Evolutionary conservation across 1,140 invertebrate species (phyloP), one percentile per base, ranked within the genome.

Genomic region (Nasonia giraulti): DNA sequence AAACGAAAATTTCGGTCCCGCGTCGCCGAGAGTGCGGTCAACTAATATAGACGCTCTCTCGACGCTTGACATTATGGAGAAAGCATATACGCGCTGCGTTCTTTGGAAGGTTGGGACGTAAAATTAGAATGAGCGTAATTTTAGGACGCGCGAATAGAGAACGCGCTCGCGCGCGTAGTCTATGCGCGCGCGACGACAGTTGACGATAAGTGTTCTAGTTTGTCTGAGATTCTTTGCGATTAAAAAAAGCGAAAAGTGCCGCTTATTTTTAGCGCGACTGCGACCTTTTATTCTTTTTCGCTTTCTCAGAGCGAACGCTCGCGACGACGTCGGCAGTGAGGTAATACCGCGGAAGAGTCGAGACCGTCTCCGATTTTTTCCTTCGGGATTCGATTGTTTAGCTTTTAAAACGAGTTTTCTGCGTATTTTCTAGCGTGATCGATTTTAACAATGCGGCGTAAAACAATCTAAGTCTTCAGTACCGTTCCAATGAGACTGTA

Each of bases 91-190:
- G 23, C n/a, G 23, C 31, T 84, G 76, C 87, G 86, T 84, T 88
- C 87, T 86, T 88, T 62, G 82, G 87, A 87, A 88, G 87, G 87
- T 88, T 88, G 87, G 77, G 40, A 50, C 62, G 80, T 86, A 87
- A 87, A 88, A 87, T 88, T 88, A 87, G 86, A 86, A 85, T 77
- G 78, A 71, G 83, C 82, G 85, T 87, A 87, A 85, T 86, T 86
- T 77, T 82, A 84, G 66, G 79, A 86, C 82, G 40, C 85, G 77
- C 85, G 77, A 79, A 66, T 79, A 79, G 77, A 79, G 77, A 62
- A 50, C 47, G 27, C 55, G 27, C 33, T 55, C 40, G 40, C 55
- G 27, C 40, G 40, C 7, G 1, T 66, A 66, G 77, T 40, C 82
- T 55, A 77, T 77, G 50, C 76, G 55, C 40, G 75, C 40, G 75